Conservation (phyloP, 2,113 vertebrate genomes). For the Ptychochromis oligacanthus region DNA sequence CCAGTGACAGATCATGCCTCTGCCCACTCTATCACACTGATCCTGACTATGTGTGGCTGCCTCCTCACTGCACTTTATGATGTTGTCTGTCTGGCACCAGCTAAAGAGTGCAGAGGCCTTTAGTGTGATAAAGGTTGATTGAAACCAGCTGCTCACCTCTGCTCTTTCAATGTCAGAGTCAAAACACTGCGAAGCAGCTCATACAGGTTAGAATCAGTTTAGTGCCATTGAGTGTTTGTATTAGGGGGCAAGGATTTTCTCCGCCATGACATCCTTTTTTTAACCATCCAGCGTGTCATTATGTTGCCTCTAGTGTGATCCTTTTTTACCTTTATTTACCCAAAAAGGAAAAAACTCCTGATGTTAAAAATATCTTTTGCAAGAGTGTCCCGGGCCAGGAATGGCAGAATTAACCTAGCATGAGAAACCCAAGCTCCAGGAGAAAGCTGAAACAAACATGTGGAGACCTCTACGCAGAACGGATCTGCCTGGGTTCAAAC, state of each 20-base stretch:
- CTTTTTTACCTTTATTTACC: background rate
- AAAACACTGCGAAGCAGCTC: constrained; percentile 18
- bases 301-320: background rate
- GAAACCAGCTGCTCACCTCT: constrained; percentile 65
- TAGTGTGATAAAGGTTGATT: constrained; percentile 49
- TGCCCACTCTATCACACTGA: constrained; percentile 20
- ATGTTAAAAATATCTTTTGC: background rate
- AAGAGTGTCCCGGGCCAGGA: background rate
- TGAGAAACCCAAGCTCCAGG: background rate
- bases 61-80: constrained; percentile 48
- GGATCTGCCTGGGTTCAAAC: background rate
- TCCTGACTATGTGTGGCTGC: constrained; percentile 32
- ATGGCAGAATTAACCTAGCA: too few species aligned
- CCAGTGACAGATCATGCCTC: constrained; percentile 37
- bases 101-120: constrained; percentile 32
- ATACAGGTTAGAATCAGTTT: background rate
- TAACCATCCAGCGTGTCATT: background rate
- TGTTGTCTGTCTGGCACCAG: constrained; percentile 63
- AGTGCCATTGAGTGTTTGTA: background rate
- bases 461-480: background rate
- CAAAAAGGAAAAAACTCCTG: background rate
- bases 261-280: background rate
- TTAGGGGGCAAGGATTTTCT: background rate
- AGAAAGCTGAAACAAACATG: background rate
- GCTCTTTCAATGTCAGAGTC: background rate